A percentile compares a stretch with the other conserved stretches of the same genome.
phyloP scores from a whole-genome alignment of 2,113 vertebrate species.

The Marmota flaviventris region DNA sequence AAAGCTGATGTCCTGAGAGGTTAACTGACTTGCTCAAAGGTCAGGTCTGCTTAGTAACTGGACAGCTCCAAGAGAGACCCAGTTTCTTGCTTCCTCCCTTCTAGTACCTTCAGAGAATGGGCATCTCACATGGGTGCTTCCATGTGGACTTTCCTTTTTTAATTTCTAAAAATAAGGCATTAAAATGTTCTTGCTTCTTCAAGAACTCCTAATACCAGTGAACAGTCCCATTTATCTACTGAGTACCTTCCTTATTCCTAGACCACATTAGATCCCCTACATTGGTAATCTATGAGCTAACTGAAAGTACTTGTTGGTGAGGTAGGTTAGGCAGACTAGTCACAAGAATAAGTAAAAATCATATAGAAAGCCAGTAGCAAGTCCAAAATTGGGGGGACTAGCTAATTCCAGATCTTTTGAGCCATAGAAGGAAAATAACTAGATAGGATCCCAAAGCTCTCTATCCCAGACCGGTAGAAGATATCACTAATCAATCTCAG shows the following conservation, averaged over 20 bases:
- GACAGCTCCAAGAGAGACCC: neutral
- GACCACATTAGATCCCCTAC: neutral
- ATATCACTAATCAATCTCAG: neutral
- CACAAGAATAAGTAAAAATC: neutral
- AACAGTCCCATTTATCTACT: neutral
- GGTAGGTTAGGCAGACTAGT: neutral
- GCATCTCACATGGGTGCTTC: neutral
- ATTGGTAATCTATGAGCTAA: neutral
- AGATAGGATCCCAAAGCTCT: neutral
- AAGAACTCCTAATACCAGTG: neutral
- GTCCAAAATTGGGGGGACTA: neutral
- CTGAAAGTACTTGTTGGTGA: neutral
- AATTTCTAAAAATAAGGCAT: neutral
- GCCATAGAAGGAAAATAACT: neutral
- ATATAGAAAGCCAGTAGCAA: neutral
- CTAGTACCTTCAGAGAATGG: neutral
- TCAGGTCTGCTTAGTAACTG: neutral
- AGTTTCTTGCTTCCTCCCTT: neutral
- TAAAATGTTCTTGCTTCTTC: neutral
- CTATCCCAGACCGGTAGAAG: neutral
- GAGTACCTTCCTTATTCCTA: neutral
- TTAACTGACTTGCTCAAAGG: constrained; percentile 25
- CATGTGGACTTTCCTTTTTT: neutral
- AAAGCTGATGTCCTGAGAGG: constrained; percentile 38
- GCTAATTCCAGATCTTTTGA: constrained; percentile 17